Evolutionary conservation across 2,113 vertebrate species (phyloP).

Genomic region (Vicugna pacos): DNA sequence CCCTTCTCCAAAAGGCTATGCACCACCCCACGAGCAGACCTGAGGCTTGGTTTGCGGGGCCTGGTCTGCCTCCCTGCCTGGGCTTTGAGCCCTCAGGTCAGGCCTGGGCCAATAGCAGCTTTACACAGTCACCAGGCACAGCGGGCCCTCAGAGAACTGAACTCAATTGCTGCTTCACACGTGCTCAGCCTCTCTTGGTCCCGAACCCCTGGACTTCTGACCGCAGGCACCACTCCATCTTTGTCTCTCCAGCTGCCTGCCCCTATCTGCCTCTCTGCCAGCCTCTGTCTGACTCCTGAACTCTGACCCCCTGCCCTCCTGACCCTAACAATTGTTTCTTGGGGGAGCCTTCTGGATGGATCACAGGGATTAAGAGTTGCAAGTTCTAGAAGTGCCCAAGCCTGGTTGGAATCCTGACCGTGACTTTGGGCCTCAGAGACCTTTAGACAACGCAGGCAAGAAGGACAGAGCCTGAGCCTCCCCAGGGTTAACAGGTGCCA

Average conservation of each 20-base stretch:
- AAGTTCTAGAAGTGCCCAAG: background rate
- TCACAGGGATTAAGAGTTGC: background rate
- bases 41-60: background rate
- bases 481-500: background rate
- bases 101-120: background rate
- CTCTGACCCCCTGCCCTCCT: background rate
- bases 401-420: background rate
- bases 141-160: background rate
- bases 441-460: background rate
- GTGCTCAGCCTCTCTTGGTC: background rate
- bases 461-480: background rate
- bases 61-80: background rate
- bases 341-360: background rate
- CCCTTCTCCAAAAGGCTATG: background rate
- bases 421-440: background rate
- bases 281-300: background rate
- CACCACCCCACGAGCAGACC: background rate
- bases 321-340: background rate
- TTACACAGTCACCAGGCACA: background rate
- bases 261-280: background rate
- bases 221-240: background rate
- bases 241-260: background rate
- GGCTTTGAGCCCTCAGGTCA: background rate
- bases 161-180: background rate
- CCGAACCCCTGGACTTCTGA: background rate